phyloP scores from a whole-genome alignment of 2,888 invertebrate species.

The Coecobrya sp. region DNA sequence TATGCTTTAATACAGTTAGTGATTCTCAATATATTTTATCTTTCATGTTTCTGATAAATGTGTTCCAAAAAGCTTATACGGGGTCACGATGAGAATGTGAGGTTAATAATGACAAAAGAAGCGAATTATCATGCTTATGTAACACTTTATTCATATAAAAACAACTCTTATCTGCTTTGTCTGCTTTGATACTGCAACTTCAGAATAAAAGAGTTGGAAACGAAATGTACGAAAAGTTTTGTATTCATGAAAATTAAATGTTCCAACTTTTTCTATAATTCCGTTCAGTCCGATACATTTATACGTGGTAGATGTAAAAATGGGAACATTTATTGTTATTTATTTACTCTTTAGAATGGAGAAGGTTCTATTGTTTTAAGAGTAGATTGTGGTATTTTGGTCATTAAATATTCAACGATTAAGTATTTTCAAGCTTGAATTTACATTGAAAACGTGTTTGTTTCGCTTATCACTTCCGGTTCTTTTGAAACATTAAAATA shows the following conservation, averaged over 20 bases:
- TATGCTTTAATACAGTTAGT: constrained; percentile 2
- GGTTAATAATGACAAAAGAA: constrained; percentile 22
- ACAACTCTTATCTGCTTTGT: background rate
- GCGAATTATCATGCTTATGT: background rate
- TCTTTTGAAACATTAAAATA: too few species aligned
- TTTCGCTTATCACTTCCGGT: too few species aligned
- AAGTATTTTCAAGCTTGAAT: too few species aligned
- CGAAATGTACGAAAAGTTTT: constrained; percentile 13
- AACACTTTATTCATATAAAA: constrained; percentile 28
- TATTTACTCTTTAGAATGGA: background rate
- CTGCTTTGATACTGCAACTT: background rate
- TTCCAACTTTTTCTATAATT: constrained; percentile 26
- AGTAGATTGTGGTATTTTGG: too few species aligned
- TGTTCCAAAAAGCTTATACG: constrained; percentile 24
- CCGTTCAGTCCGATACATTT: background rate
- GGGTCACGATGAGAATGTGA: background rate
- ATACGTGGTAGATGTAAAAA: background rate
- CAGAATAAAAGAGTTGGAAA: background rate
- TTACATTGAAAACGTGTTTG: too few species aligned
- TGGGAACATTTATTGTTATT: background rate
- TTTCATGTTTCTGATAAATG: constrained; percentile 44
- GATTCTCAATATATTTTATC: background rate
- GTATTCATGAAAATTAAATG: constrained; percentile 54
- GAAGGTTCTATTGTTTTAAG: too few species aligned
- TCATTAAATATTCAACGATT: too few species aligned